Evolutionary conservation across 1,140 invertebrate species (phyloP).

Genomic region (Apis dorsata): DNA sequence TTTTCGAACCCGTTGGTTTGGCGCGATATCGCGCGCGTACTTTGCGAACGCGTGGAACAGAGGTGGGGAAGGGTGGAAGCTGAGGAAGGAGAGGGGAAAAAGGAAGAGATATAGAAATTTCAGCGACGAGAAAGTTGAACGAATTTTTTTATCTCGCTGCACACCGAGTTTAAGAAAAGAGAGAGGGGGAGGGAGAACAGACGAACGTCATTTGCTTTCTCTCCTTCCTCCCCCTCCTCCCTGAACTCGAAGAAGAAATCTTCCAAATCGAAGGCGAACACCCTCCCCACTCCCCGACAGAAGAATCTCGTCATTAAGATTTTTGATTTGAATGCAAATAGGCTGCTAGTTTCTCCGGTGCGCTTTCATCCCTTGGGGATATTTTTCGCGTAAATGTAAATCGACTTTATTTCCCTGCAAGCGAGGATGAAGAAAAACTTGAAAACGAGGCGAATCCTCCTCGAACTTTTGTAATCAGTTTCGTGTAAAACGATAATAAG

Average conservation of each 20-base stretch:
- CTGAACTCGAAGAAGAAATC: constrained; percentile 27
- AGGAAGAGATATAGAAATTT: neutral
- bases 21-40: neutral
- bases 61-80: neutral
- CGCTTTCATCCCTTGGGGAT: constrained; percentile 8
- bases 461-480: constrained; percentile 13
- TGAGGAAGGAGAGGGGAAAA: too few species aligned
- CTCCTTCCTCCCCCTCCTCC: neutral
- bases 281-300: neutral
- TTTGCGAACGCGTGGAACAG: neutral
- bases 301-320: constrained; percentile 60
- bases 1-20: neutral
- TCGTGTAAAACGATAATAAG: neutral
- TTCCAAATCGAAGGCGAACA: constrained; percentile 57
- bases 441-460: neutral
- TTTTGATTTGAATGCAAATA: constrained; percentile 66
- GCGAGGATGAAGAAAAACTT: constrained; percentile 7
- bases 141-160: constrained; percentile 39
- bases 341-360: constrained; percentile 37
- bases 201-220: constrained; percentile 37
- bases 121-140: constrained; percentile 36
- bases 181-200: too few species aligned
- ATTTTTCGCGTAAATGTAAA: constrained; percentile 44
- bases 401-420: constrained; percentile 9
- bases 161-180: neutral